Evolutionary conservation across 2,888 invertebrate genomes (phyloP), one percentile per base, ranked within the genome.

Genomic region (Eremobia ochroleuca): DNA sequence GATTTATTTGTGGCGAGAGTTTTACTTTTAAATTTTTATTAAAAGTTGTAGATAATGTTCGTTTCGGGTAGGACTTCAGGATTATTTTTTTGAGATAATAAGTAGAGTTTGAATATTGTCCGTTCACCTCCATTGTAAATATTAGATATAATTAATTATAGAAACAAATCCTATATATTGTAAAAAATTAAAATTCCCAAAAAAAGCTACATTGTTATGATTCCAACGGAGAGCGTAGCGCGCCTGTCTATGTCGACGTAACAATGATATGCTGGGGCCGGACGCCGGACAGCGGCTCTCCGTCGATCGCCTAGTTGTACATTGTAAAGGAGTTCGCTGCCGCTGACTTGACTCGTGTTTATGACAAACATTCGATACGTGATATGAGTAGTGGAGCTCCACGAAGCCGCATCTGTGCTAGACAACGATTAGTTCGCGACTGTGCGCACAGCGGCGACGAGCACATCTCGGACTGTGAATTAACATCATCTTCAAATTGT

Each of bases 61-160:
- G 94, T 96, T 96, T 96, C 92, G 96, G 96, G 95, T 96, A 96
- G 96, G 95, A 93, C 92, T 94, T 94, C 94, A 93, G 95, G 94
- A 92, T 95, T 95, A 93, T 82, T 90, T 90, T 66, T 90, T 84
- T 87, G 95, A 94, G 92, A 94, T 95, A 94, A 94, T 94, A 94
- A 94, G 95, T 96, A 96, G 96, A 94, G 94, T 95, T 94, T 93
- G 93, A 95, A 95, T 95, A 95, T 92, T 96, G 96, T 96, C 96
- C 96, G 93, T 96, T 96, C 96, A 96, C 96, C 96, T 97, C 96
- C 96, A 95, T 96, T 97, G 97, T 97, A 97, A 97, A 97, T 97
- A 97, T 94, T 97, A 97, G 97, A 93, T 96, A 92, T 97, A 97
- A 97, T 96, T 97, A 96, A 97, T 95, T 95, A 96, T 96, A 97